Conservation (phyloP, 1,140 invertebrate genomes). For the Mamestra configurata region DNA sequence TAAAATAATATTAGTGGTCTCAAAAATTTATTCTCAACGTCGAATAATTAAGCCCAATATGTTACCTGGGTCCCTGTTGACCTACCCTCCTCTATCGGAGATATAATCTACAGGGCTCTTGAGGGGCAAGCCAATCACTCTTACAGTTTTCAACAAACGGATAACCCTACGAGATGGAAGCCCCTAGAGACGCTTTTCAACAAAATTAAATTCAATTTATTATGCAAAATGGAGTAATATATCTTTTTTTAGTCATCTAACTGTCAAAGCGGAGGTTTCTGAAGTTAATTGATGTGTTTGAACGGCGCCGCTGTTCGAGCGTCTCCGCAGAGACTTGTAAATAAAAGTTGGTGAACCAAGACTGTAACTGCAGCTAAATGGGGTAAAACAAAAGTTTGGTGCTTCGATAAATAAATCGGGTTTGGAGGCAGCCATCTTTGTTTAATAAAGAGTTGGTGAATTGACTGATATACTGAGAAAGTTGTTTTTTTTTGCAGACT, state of each 20-base stretch:
- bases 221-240: constrained; percentile 23
- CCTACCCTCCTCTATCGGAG: constrained; percentile 6
- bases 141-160: constrained; percentile 35
- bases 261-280: constrained; percentile 29
- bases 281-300: constrained; percentile 41
- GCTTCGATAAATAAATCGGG: constrained; percentile 1
- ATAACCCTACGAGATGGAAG: background rate
- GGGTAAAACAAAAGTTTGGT: constrained; percentile 3
- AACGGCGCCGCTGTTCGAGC: background rate
- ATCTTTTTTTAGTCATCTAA: constrained; percentile 38
- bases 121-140: constrained; percentile 19
- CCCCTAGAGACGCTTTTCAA: constrained; percentile 22
- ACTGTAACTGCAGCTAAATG: background rate
- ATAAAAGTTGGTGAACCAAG: constrained; percentile 4
- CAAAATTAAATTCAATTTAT: constrained; percentile 47
- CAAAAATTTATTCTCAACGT: constrained; percentile 33
- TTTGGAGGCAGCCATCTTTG: background rate
- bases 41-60: constrained; percentile 45
- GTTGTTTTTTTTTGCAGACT: too few species aligned
- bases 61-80: constrained; percentile 26
- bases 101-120: constrained; percentile 8
- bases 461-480: background rate
- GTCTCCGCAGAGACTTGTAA: background rate
- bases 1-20: constrained; percentile 15
- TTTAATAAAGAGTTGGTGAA: background rate